These are phyloP conservation scores for Gymnobelideus leadbeateri DNA, from an alignment of 2,113 vertebrate species.

Conservation along the genomic window DNA sequence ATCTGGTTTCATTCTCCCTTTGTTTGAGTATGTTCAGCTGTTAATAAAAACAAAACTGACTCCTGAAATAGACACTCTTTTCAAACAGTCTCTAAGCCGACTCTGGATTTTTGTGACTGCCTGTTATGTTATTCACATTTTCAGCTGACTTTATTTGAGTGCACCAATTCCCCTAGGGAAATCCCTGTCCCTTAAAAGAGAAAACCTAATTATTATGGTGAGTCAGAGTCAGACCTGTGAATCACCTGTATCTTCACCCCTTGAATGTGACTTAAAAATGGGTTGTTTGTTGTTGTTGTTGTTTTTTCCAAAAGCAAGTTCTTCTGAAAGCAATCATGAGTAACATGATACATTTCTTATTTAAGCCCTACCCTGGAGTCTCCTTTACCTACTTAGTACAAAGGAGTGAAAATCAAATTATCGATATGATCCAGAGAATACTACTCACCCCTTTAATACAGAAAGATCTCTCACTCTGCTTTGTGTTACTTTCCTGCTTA, in stretches of 20 bases:
- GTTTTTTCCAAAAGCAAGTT: slow-evolving; percentile 3
- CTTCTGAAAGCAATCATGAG: slow-evolving; percentile 32
- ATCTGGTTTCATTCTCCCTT: slow-evolving; percentile 43
- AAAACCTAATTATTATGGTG: slow-evolving; percentile 60
- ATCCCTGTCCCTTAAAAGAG: slow-evolving; percentile 48
- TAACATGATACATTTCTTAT: slow-evolving; percentile 48
- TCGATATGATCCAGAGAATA: slow-evolving; percentile 54
- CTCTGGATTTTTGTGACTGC: slow-evolving; percentile 59
- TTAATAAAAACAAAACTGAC: slow-evolving; percentile 65
- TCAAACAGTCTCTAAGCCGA: slow-evolving; percentile 55
- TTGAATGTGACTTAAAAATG: slow-evolving; percentile 39
- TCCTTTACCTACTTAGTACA: slow-evolving; percentile 52
- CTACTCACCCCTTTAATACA: slow-evolving; percentile 26
- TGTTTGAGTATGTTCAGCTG: slow-evolving; percentile 57
- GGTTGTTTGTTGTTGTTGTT: slow-evolving; percentile 4
- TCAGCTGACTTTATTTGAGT: slow-evolving; percentile 66
- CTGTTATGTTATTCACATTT: slow-evolving; percentile 59
- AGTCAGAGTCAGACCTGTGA: slow-evolving; percentile 45
- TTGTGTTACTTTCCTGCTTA: slow-evolving; percentile 37
- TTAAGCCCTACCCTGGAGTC: slow-evolving; percentile 33
- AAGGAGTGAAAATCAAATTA: slow-evolving; percentile 40
- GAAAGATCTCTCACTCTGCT: slow-evolving; percentile 27
- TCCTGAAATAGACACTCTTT: slow-evolving; percentile 57
- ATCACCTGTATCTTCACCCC: slow-evolving; percentile 30
- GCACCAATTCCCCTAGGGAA: slow-evolving; percentile 13